Evolutionary conservation across 2,797 vertebrate species (phyloP).

Genomic region (Malacoraja senta): DNA sequence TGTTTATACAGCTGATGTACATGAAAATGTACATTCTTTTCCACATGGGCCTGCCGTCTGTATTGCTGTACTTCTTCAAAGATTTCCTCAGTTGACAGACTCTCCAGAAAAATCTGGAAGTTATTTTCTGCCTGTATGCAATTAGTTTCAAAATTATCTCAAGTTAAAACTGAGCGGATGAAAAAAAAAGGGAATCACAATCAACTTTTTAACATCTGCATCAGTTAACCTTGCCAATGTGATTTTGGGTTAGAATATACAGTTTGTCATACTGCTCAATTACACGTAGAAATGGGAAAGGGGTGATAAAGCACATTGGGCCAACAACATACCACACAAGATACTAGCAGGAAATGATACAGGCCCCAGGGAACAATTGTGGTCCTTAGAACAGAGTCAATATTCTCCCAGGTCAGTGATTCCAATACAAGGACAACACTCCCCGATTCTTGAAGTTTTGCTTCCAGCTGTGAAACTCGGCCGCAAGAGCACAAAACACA

Average conservation of each 20-base stretch:
- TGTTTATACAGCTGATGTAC: slow-evolving; percentile 29
- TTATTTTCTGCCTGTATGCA: slow-evolving; percentile 23
- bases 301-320: not conserved
- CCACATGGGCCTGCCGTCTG: slow-evolving; percentile 24
- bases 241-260: not conserved
- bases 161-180: slow-evolving; percentile 11
- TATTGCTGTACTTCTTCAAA: slow-evolving; percentile 22
- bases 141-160: slow-evolving; percentile 12
- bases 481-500: not conserved
- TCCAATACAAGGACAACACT: not conserved
- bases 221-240: slow-evolving; percentile 18
- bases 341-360: not conserved
- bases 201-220: slow-evolving; percentile 31
- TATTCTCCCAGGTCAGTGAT: slow-evolving; percentile 2
- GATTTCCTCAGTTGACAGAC: slow-evolving; percentile 24
- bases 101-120: slow-evolving; percentile 30
- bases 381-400: too few species aligned
- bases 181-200: slow-evolving; percentile 9
- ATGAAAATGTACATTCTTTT: slow-evolving; percentile 24
- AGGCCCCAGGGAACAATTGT: not conserved
- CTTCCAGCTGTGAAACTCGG: not conserved
- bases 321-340: not conserved
- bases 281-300: not conserved
- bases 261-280: not conserved
- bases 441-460: not conserved